Evolutionary conservation across 2,113 vertebrate species (phyloP), one percentile per base, ranked within the genome.

Genomic region (Scartelaos histophorus): DNA sequence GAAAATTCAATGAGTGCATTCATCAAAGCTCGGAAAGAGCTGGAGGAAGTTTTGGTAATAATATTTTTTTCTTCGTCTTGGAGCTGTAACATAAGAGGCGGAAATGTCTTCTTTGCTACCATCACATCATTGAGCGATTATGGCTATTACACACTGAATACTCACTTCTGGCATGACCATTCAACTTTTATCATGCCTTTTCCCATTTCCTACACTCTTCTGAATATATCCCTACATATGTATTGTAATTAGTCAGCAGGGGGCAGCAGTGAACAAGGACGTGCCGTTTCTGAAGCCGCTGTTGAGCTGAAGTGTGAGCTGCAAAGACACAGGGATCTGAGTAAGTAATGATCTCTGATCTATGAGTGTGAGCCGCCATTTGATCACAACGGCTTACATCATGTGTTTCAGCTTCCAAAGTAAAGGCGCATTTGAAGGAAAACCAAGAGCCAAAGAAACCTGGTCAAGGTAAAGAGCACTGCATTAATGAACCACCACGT

Each of bases 251-350:
- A 96, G 95, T 92, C 96, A 93, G 90, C 94, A 93, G 93, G 95
- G 93, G 93, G 93, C 96, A 96, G 90, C 80, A 94, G 89, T 91
- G 94, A 97, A 94, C 95, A 97, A 89, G 93, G 86, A 82, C 90
- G 80, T 47, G 75, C 94, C 66, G 61, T 76, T 71, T 78, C 80
- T 0, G 49, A 47, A 61, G 65, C 66, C 0, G 64, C 88, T 25
- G 34, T 82, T 62, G 35, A 75, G 70, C 87, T 96, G 77, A 84
- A 82, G 46, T 78, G 67, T 61, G 94, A 96, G 71, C 62, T 95
- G 58, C 73, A 82, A 83, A 95, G 91, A 89, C 90, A 91, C 38
- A 92, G 74, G 83, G 80, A 82, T 25, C 91, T 95, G 71, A 73
- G 95, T 96, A 92, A 95, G 94, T 85, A 13, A 13, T 24, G 25